phyloP scores from a whole-genome alignment of 2,888 invertebrate species.

The Drosophila neutralis region DNA sequence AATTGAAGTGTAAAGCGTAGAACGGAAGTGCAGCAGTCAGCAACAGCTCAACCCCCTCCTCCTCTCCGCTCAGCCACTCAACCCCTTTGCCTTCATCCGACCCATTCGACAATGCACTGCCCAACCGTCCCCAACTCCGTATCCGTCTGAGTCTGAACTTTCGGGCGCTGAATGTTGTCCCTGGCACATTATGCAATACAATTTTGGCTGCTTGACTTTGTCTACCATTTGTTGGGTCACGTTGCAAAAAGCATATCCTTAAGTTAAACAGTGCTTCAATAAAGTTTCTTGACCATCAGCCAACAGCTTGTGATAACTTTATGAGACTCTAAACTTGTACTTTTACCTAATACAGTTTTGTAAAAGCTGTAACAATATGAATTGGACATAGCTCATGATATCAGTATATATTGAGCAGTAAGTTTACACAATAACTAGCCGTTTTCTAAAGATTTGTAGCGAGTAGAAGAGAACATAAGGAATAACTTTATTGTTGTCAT shows the following conservation, averaged over 20 bases:
- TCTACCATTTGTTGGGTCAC: slow-evolving; percentile 42
- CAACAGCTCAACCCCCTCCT: slow-evolving; percentile 29
- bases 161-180: slow-evolving; percentile 54
- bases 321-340: background rate
- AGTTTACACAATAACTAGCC: background rate
- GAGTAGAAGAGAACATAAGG: background rate
- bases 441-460: background rate
- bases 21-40: slow-evolving; percentile 78
- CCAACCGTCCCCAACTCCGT: background rate
- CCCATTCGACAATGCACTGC: slow-evolving; percentile 22
- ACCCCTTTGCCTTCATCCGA: no score
- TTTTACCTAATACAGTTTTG: background rate
- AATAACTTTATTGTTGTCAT: background rate
- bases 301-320: background rate
- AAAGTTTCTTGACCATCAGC: background rate
- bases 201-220: slow-evolving; percentile 63
- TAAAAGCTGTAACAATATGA: background rate
- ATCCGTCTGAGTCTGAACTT: slow-evolving; percentile 19
- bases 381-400: background rate
- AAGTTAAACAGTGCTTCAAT: background rate
- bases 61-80: background rate
- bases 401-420: background rate
- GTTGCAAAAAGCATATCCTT: slow-evolving; percentile 22
- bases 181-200: slow-evolving; percentile 72
- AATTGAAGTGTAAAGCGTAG: slow-evolving; percentile 80